Evolutionary conservation across 2,888 invertebrate genomes (phyloP), one percentile per base, ranked within the genome.

Genomic region (Galerucella calmariensis): DNA sequence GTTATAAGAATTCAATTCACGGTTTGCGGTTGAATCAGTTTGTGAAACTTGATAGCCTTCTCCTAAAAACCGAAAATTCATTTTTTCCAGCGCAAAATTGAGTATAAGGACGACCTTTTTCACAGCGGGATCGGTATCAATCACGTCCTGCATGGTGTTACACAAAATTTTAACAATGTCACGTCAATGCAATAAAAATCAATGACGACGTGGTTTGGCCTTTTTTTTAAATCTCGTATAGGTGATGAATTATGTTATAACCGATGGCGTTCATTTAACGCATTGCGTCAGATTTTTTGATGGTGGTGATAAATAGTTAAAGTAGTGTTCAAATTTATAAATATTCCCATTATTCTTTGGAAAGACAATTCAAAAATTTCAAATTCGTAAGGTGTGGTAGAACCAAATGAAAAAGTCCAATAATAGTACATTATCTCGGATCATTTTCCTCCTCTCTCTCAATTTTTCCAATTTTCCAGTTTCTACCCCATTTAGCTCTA

Each of bases 131-230:
- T 61, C 51, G 6, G 70, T 72, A 75, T 75, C 72, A 75, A 72
- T 72, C 72, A 75, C 69, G 48, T 59, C 44, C 16, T 27, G n/a
- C 65, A 61, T 41, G 65, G 53, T 58, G 53, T 65, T 41, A 72
- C 69, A 75, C 59, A 59, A 72, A 72, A 75, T 75, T 70, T 75
- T 67, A 67, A 65, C 73, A 75, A 70, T 70, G 75, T 75, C 75
- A 75, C 75, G 75, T 75, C 70, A 70, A 70, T 48, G 73, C 73
- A 75, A 75, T 75, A 70, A 75, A 75, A 75, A 73, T 75, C 73
- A 72, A 73, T 75, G 75, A 75, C 75, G 48, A 69, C 58, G 72
- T 69, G 72, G 73, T 67, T 59, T 58, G 41, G 27, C 46, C 48
- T 9, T 67, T 67, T 9, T 67, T 67, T 73, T 61, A 62, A 62